Base-by-base conservation (phyloP, 2,888 invertebrate genomes). In the Iselma pallidipennis region DNA sequence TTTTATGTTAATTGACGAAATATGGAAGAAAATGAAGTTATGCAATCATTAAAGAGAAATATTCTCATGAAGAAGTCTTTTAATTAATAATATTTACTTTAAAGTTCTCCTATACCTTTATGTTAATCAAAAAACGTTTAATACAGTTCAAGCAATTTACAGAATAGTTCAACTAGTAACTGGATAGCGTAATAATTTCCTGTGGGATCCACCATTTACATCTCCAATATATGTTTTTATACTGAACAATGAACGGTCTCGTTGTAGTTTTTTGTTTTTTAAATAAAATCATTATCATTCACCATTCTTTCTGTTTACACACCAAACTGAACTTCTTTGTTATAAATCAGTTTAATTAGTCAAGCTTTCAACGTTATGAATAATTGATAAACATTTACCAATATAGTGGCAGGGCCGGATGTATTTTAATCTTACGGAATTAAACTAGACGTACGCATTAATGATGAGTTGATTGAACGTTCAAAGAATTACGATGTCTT, bases 321-420 rank as follows among this genome's bases (percentile, higher is more conserved):
- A 29, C 10, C 19, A 55, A 49, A 31, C 55, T 25, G 23, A 23
- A 21, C n/a, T 25, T 12, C 25, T 37, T 23, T 48, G 26, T 6
- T 45, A 9, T 3, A 51, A 51, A 51, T 37, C 51, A 45, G 28
- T 51, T 57, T 51, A 57, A 57, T 50, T 57, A 57, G 42, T 50
- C 16, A 14, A 25, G 45, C 26, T 50, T 37, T 37, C 14, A 58
- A 31, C 19, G 0, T 19, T 0, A 31, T 55, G 59, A 48, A 59
- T 55, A 55, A 37, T 55, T 59, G 49, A 59, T 59, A 50, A 57
- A 51, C 54, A 25, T 37, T 42, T 19, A 21, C 14, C 28, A 33
- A 49, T 55, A 37, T 26, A n/a, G 42, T 25, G 14, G 49, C 14
- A 37, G 21, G 19, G 31, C 23, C 4, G 4, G 29, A 16, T 29